These are phyloP conservation scores for Gasterosteus aculeatus DNA, from an alignment of 2,113 vertebrate species.

Conservation along the genomic window DNA sequence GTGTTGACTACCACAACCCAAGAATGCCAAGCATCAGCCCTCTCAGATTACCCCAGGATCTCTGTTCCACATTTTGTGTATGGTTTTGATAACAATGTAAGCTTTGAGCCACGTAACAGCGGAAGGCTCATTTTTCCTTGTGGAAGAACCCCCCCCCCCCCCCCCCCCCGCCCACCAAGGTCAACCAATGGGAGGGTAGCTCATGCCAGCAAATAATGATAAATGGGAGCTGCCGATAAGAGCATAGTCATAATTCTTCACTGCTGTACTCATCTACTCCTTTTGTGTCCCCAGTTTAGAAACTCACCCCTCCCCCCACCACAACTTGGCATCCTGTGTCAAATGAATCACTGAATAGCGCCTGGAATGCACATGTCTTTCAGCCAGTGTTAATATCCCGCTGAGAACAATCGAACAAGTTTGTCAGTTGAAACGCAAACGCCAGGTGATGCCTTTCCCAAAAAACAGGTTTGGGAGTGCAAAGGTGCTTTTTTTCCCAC, in stretches of 20 bases:
- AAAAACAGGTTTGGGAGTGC: neutral
- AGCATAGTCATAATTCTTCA: constrained; percentile 3
- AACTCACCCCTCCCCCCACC: too few relatives aligned
- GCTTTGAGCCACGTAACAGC: neutral
- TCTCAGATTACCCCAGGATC: constrained; percentile 30
- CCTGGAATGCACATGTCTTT: constrained; percentile 15
- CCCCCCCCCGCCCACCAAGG: neutral
- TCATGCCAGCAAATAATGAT: neutral
- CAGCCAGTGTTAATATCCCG: neutral
- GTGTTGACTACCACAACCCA: neutral
- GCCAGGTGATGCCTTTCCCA: neutral
- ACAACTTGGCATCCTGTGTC: neutral
- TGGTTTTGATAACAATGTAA: neutral
- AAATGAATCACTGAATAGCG: constrained; percentile 3
- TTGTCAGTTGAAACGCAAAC: constrained; percentile 2
- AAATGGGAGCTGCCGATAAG: neutral
- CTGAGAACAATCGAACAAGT: neutral
- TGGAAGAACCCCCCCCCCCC: neutral
- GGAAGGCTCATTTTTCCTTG: neutral
- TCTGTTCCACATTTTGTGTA: constrained; percentile 21
- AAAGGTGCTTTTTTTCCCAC: neutral
- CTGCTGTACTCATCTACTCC: constrained; percentile 13
- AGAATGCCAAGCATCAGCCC: neutral
- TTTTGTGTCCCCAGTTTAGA: constrained; percentile 24
- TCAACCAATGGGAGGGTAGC: neutral